phyloP scores from a whole-genome alignment of 2,113 vertebrate species.

The Uria lomvia region DNA sequence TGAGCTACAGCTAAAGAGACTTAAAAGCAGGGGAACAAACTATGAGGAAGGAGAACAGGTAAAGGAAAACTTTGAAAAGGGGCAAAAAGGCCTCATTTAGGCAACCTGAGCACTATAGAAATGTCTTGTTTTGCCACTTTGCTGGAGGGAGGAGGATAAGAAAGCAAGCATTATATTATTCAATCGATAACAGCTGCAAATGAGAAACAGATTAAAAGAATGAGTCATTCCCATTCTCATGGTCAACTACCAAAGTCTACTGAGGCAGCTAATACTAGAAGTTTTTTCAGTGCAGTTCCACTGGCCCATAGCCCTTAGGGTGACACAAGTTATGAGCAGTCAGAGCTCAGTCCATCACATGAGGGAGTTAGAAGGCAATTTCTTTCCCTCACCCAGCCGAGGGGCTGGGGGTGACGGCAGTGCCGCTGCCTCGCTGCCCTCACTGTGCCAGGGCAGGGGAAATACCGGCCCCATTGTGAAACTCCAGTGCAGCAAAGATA shows the following conservation, averaged over 20 bases:
- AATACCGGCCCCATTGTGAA: background rate
- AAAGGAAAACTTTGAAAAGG: background rate
- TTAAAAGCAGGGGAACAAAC: background rate
- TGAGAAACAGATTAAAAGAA: background rate
- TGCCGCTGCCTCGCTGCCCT: rapidly evolving
- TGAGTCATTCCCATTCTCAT: background rate
- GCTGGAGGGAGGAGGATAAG: background rate
- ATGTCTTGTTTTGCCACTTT: background rate
- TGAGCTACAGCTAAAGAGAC: background rate
- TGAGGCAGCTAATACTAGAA: background rate
- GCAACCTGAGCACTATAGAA: background rate
- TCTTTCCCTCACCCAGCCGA: rapidly evolving
- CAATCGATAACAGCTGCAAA: background rate
- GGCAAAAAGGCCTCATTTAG: background rate
- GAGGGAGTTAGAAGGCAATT: background rate
- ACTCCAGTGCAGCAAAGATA: background rate
- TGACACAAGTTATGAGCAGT: background rate
- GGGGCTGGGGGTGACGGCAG: rapidly evolving
- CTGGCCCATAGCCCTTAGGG: background rate
- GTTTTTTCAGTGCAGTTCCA: background rate
- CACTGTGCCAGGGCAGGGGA: background rate
- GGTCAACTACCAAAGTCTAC: background rate
- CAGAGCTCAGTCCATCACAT: background rate
- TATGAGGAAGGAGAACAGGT: background rate
- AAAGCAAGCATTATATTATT: background rate